A percentile compares a stretch with the other conserved stretches of the same genome.
Conservation (phyloP, 2,113 vertebrate genomes). For the Gobiocypris rarus region DNA sequence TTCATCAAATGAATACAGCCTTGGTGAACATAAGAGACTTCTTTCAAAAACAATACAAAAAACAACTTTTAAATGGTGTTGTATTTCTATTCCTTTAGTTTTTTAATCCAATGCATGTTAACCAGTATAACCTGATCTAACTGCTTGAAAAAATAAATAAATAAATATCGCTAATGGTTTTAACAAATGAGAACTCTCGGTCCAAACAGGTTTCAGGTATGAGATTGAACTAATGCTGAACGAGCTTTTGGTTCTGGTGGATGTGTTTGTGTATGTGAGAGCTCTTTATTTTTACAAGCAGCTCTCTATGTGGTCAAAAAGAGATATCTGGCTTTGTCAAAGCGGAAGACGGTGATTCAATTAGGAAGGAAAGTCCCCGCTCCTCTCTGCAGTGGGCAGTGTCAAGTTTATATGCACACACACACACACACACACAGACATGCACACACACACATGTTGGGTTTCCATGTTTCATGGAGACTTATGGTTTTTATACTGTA, state of each 20-base stretch:
- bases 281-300: not conserved
- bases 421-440: constrained; percentile 20
- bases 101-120: not conserved
- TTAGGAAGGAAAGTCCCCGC: constrained; percentile 42
- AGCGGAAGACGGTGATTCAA: constrained; percentile 35
- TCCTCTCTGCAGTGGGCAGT: constrained; percentile 6
- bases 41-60: not conserved
- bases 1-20: not conserved
- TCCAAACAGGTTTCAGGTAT: not conserved
- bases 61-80: not conserved
- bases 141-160: not conserved
- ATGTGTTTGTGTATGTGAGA: constrained; percentile 1
- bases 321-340: constrained; percentile 36
- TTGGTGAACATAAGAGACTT: not conserved
- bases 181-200: not conserved
- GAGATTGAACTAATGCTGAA: not conserved
- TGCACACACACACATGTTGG: no score
- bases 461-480: no score
- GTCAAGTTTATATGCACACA: not conserved
- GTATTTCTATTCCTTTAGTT: not conserved
- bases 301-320: constrained; percentile 9
- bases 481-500: no score
- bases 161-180: not conserved
- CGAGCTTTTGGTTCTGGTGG: not conserved
- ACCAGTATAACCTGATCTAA: not conserved